Percentiles rank a stretch among this genome's conserved stretches.
Conservation (phyloP, 2,113 vertebrate genomes). For the Macrotis lagotis region DNA sequence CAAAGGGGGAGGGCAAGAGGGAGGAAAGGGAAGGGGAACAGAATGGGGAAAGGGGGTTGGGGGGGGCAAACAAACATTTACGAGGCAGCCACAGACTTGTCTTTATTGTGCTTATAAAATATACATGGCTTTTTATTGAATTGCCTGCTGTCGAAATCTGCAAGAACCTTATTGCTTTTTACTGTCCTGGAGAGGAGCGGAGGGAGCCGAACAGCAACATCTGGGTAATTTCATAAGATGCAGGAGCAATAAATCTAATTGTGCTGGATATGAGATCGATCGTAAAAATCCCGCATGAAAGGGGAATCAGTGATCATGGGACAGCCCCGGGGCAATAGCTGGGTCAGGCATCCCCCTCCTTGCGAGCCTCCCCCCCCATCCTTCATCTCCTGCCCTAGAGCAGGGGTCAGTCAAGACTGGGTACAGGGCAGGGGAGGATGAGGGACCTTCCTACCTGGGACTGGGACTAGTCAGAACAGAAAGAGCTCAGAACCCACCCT, state of each 20-base stretch:
- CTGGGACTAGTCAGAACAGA: too few species aligned
- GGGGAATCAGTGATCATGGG: slow-evolving; percentile 66
- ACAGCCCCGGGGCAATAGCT: slow-evolving; percentile 35
- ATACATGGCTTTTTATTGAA: slow-evolving; percentile 91
- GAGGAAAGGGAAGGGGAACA: too few species aligned
- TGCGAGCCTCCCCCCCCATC: not conserved
- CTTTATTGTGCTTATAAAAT: slow-evolving; percentile 92
- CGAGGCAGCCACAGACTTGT: slow-evolving; percentile 75
- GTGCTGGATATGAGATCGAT: slow-evolving; percentile 85
- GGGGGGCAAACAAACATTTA: slow-evolving; percentile 17
- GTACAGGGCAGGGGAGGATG: too few species aligned
- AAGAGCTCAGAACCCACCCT: not conserved
- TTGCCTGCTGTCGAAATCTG: slow-evolving; percentile 89
- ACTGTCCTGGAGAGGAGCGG: slow-evolving; percentile 88
- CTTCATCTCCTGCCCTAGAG: not conserved
- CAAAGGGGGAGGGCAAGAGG: not conserved
- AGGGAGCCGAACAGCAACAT: slow-evolving; percentile 79
- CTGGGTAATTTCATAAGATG: slow-evolving; percentile 89
- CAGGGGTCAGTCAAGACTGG: slow-evolving; percentile 40
- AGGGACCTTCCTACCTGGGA: too few species aligned
- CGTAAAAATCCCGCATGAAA: slow-evolving; percentile 81
- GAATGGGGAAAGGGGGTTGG: not conserved
- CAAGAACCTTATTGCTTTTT: slow-evolving; percentile 91
- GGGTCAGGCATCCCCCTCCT: not conserved
- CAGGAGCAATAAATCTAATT: slow-evolving; percentile 88